Evolutionary conservation across 2,113 vertebrate genomes (phyloP), one percentile per base, ranked within the genome.

Genomic region (Sander lucioperca): DNA sequence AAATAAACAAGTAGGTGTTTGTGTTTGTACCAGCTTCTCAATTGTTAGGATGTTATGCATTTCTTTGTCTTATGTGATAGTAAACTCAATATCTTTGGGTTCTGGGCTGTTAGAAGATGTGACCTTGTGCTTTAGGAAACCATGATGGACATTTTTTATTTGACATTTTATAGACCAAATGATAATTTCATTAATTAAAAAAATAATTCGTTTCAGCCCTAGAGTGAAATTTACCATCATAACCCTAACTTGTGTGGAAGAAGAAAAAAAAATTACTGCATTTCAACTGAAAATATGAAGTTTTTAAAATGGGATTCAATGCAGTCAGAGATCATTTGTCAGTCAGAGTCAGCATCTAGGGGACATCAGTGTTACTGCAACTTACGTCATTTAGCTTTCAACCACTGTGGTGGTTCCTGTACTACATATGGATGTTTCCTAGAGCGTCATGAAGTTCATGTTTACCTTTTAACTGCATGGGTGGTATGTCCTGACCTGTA

Each of bases 391-490:
- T 23, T 23, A 27, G 5, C 33, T 66, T 51, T 70, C 6, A 45
- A 19, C 16, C n/a, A 27, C 56, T 56, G 47, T 62, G 53, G 39
- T 50, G 12, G 27, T 27, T 76, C 8, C 9, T 61, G 48, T 27
- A 19, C 64, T 47, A 23, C 39, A 30, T 23, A 9, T 19, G 25
- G 25, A 72, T 43, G 47, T 75, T 86, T 71, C 58, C 30, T 63
- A 19, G 27, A 71, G 50, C 43, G 3, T 51, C 51, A 64, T 51
- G 57, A 66, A 65, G 9, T 66, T 82, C 13, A 70, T 36, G n/a
- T 77, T 73, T 74, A 79, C 39, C 53, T 77, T 71, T 43, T 16
- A 82, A 77, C 86, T 81, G 13, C 43, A 36, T 87, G 89, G 87
- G 89, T 86, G 89, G 84, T 15, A 68, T 57, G 39, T 77, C 65